These are phyloP conservation scores for Clarias platycephalus DNA, from an alignment of 2,797 vertebrate genomes.

Conservation along the genomic window DNA sequence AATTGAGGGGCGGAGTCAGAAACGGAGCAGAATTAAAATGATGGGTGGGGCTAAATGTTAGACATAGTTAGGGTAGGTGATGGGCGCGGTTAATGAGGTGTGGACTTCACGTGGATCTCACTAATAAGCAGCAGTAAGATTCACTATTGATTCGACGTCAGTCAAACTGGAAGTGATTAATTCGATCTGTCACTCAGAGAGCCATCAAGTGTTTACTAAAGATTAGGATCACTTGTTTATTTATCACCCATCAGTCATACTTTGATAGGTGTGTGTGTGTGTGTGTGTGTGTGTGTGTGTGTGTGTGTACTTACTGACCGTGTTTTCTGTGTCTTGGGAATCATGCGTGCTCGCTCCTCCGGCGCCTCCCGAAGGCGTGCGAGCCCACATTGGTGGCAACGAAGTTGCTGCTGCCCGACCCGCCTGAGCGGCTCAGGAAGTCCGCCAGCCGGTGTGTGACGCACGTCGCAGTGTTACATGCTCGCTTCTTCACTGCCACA, in stretches of 20 bases:
- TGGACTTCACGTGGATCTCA: neutral
- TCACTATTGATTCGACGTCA: neutral
- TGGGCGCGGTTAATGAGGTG: neutral
- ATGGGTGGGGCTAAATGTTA: neutral
- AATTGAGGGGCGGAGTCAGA: neutral
- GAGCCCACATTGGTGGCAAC: slow-evolving; percentile 91
- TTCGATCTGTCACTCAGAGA: neutral
- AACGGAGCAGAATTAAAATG: neutral
- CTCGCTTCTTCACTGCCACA: slow-evolving; percentile 84
- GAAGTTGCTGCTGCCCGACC: slow-evolving; percentile 85
- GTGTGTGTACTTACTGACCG: neutral
- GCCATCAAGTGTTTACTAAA: neutral
- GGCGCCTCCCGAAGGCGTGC: slow-evolving; percentile 87
- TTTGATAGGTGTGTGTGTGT: neutral
- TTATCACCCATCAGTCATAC: neutral
- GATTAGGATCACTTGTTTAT: neutral
- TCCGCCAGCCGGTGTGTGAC: slow-evolving; percentile 91
- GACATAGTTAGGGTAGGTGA: neutral
- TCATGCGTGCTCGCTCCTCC: slow-evolving; percentile 72
- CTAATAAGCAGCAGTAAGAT: neutral
- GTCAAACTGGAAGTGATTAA: neutral
- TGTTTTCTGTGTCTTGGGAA: neutral
- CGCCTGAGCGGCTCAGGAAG: slow-evolving; percentile 90
- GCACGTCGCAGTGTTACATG: slow-evolving; percentile 92
- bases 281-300: slow-evolving; percentile 8